A percentile compares a stretch with the other conserved stretches of the same genome.
Evolutionary conservation across 2,888 invertebrate species (phyloP).

Genomic region (Drosophila nr. medialis): DNA sequence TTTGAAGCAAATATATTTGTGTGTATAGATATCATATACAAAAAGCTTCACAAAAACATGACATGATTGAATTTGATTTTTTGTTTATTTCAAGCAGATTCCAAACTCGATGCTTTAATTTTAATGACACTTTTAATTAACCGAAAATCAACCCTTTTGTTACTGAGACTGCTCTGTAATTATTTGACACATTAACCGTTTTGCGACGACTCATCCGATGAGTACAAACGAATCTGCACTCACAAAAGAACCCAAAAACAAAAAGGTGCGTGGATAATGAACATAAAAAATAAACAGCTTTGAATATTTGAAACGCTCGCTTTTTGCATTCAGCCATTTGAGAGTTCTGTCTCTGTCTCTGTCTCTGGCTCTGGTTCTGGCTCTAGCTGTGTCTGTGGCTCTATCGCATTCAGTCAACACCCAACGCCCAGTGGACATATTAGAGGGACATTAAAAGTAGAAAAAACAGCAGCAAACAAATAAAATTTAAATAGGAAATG

Average conservation of each 20-base stretch:
- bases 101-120: slow-evolving; percentile 19
- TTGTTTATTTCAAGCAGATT: not conserved
- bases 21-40: not conserved
- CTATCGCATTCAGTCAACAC: slow-evolving; percentile 1
- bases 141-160: slow-evolving; percentile 61
- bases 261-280: slow-evolving; percentile 34
- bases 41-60: slow-evolving; percentile 11
- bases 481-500: slow-evolving; percentile 60
- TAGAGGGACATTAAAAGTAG: slow-evolving; percentile 43
- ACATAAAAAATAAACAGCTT: slow-evolving; percentile 44
- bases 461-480: slow-evolving; percentile 33
- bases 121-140: slow-evolving; percentile 70
- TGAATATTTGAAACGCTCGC: slow-evolving; percentile 40
- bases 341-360: not conserved
- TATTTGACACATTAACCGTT: slow-evolving; percentile 74
- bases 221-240: slow-evolving; percentile 51
- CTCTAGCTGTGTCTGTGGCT: not conserved
- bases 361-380: too few relatives aligned
- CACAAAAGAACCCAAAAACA: slow-evolving; percentile 14
- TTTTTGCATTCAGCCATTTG: slow-evolving; percentile 10
- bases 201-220: slow-evolving; percentile 64
- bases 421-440: slow-evolving; percentile 66
- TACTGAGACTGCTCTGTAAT: slow-evolving; percentile 29
- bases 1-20: too few relatives aligned
- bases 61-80: not conserved